Evolutionary conservation across 2,113 vertebrate genomes (phyloP).

Genomic region (Sitta europaea): DNA sequence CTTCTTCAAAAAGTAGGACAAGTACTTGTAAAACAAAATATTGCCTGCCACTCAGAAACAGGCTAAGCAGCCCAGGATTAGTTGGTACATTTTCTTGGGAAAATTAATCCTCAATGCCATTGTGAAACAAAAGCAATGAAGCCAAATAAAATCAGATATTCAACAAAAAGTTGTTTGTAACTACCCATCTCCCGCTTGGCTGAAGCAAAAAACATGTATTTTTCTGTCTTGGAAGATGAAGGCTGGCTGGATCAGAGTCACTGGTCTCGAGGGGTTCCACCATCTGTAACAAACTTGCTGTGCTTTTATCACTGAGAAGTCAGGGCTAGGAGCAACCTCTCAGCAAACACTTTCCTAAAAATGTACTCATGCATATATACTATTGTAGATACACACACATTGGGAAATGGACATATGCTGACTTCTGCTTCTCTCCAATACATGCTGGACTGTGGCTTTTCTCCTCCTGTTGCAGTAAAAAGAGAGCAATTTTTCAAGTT

Average conservation of each 20-base stretch:
- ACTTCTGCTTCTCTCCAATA: constrained; percentile 39
- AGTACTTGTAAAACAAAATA: not conserved
- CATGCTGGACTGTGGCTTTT: constrained; percentile 19
- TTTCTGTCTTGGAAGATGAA: not conserved
- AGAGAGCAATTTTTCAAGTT: constrained; percentile 65
- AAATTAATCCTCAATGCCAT: not conserved
- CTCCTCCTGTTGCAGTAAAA: constrained; percentile 47
- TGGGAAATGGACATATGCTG: constrained; percentile 37
- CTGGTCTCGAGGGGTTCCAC: not conserved
- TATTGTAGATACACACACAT: not conserved
- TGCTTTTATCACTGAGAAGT: not conserved
- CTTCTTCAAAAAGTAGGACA: not conserved
- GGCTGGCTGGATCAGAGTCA: constrained; percentile 2
- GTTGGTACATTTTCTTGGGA: not conserved
- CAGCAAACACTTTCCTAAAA: not conserved
- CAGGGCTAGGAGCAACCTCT: not conserved
- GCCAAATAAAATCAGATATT: not conserved
- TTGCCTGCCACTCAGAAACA: not conserved
- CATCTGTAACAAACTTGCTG: not conserved
- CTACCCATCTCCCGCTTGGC: constrained; percentile 1
- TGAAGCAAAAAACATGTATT: not conserved
- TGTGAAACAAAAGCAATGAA: not conserved
- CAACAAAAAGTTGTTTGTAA: not conserved
- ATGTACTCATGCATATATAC: not conserved
- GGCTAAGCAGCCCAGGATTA: not conserved